These are phyloP conservation scores for Prolemur simus DNA, from an alignment of 2,113 vertebrate species.

Conservation along the genomic window DNA sequence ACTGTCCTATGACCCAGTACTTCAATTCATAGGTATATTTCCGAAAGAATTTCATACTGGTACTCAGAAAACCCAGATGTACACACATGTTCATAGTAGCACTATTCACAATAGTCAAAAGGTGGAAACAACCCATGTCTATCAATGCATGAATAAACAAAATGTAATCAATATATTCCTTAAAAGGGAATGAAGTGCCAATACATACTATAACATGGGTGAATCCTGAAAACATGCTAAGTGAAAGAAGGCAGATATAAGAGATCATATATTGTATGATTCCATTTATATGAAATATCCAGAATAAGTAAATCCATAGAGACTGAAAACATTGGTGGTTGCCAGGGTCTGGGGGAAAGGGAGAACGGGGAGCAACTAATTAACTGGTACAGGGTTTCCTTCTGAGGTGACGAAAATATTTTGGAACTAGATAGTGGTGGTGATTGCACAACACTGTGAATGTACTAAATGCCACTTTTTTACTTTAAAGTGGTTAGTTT, in stretches of 20 bases:
- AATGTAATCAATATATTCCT: neutral
- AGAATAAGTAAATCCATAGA: neutral
- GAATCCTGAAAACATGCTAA: neutral
- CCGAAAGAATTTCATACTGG: neutral
- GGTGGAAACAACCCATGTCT: neutral
- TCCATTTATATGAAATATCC: neutral
- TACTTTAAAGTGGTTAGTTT: neutral
- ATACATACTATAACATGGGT: neutral
- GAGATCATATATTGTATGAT: neutral
- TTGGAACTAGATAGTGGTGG: neutral
- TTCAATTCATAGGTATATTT: neutral
- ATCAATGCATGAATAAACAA: neutral
- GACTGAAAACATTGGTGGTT: neutral
- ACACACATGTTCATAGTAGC: neutral
- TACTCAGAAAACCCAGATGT: neutral
- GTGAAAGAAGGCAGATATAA: neutral
- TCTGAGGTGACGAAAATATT: neutral
- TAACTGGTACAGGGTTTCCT: neutral
- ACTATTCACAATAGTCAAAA: neutral
- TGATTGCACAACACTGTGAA: neutral
- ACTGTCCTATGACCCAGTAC: neutral
- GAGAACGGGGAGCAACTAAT: neutral
- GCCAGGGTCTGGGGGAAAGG: neutral
- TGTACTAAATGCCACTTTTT: neutral
- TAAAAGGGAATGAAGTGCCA: neutral